These are phyloP conservation scores for Apis laboriosa DNA, from an alignment of 1,140 invertebrate genomes.

Conservation along the genomic window DNA sequence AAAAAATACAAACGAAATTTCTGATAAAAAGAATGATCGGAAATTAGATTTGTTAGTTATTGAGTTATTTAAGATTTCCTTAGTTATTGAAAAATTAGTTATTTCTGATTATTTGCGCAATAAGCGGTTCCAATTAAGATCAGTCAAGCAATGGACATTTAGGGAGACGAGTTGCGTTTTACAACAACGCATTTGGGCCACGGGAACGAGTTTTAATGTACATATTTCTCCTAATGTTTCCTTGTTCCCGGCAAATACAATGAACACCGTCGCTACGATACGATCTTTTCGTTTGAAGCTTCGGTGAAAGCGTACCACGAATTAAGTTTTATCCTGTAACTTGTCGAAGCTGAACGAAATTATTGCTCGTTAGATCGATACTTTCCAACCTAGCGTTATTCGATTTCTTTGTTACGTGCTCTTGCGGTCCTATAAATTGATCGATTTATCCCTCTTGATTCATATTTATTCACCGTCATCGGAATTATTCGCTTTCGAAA, in stretches of 20 bases:
- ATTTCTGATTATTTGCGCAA: background rate
- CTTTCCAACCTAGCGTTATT: constrained; percentile 11
- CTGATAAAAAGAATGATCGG: background rate
- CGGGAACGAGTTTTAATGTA: constrained; percentile 1
- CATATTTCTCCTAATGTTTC: background rate
- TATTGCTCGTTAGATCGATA: constrained; percentile 40
- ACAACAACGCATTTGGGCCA: background rate
- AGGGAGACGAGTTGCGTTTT: background rate
- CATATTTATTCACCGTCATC: background rate
- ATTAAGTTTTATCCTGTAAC: constrained; percentile 44
- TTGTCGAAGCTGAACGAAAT: constrained; percentile 50
- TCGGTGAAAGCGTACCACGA: constrained; percentile 35
- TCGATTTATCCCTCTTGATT: background rate
- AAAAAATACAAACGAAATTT: too few relatives aligned
- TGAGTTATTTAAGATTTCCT: background rate
- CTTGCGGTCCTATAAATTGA: background rate
- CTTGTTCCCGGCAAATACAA: background rate
- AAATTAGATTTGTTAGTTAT: background rate
- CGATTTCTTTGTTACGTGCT: constrained; percentile 8
- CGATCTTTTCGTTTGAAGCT: constrained; percentile 27
- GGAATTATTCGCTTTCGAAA: background rate
- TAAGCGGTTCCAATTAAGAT: constrained; percentile 9
- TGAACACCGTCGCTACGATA: background rate
- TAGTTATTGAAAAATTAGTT: background rate
- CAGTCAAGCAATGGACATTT: too few relatives aligned